Evolutionary conservation across 1,140 invertebrate genomes (phyloP).

Genomic region (Drosophila pectinifera): DNA sequence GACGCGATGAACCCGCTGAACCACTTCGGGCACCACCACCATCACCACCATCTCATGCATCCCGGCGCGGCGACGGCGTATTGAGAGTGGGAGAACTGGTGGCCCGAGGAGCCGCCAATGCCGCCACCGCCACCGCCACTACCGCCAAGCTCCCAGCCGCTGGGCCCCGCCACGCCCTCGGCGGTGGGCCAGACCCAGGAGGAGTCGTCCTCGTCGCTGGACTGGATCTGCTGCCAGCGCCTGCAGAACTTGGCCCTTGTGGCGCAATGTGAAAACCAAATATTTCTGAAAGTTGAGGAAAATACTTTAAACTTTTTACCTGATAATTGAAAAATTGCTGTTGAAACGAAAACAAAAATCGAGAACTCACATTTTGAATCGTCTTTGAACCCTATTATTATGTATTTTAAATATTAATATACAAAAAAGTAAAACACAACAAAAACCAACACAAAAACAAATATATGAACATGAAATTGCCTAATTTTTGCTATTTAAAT

Average conservation of each 20-base stretch:
- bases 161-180: slow-evolving; percentile 17
- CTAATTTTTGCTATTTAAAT: slow-evolving; percentile 74
- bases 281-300: slow-evolving; percentile 82
- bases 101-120: slow-evolving; percentile 64
- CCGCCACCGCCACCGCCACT: slow-evolving; percentile 27
- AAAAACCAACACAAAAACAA: slow-evolving; percentile 33
- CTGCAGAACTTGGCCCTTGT: slow-evolving; percentile 77
- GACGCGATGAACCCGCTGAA: slow-evolving; percentile 88
- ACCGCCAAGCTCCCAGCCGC: slow-evolving; percentile 23
- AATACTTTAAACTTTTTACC: slow-evolving; percentile 81
- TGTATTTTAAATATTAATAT: slow-evolving; percentile 70
- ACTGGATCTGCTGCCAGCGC: slow-evolving; percentile 77
- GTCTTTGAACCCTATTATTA: slow-evolving; percentile 65
- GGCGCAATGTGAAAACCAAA: slow-evolving; percentile 83
- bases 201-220: slow-evolving; percentile 54
- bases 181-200: slow-evolving; percentile 39
- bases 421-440: slow-evolving; percentile 46
- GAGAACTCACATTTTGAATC: slow-evolving; percentile 41
- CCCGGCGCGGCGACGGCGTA: slow-evolving; percentile 86
- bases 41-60: slow-evolving; percentile 86
- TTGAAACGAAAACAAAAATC: slow-evolving; percentile 51
- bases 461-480: slow-evolving; percentile 45
- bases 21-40: slow-evolving; percentile 86
- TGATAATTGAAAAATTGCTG: slow-evolving; percentile 83
- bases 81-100: slow-evolving; percentile 85